Base-by-base conservation (phyloP, 2,113 vertebrate species). In the Psettodes erumei region DNA sequence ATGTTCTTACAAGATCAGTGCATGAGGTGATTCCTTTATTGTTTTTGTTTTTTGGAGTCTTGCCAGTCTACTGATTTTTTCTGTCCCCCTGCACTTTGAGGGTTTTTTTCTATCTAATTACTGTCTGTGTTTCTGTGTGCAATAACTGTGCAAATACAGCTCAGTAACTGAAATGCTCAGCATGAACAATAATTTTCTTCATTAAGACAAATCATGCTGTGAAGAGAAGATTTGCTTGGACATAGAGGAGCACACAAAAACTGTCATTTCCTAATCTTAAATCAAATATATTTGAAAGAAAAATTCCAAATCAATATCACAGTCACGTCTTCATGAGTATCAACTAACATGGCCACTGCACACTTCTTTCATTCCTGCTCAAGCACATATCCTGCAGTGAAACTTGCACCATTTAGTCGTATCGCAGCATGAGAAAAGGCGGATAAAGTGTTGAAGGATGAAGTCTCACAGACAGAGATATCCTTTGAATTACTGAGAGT, bases 181-280 rank as follows among this genome's bases (percentile, higher is more conserved):
- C 38, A 48, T 18, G 19, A 53, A 50, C 54, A 13, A 4, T 32
- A 43, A 43, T n/a, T 70, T 16, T 28, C 35, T 25, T 67, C 25
- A 69, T 74, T 37, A 50, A 58, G 71, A 63, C 27, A 45, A 50
- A 69, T 33, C 32, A 9, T 54, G n/a, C 30, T 18, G 32, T 12
- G 40, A 69, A 35, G 28, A 42, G 2, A n/a, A 3, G 55, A 50
- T 32, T 19, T 19, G 8, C 23, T 65, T 0, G 1, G 28, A 53
- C 21, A 25, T 25, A 16, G 23, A 35, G 8, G 18, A 32, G 40
- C 19, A 16, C 2, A 47, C n/a, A 23, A 30, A 35, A 40, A 55
- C 12, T 56, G 62, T 61, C 40, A 61, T 67, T 56, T 42, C 19
- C 11, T 30, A n/a, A 62, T 62, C n/a, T 21, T 28, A 30, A 45